These are phyloP conservation scores for Eutrigla gurnardus DNA, from an alignment of 2,797 vertebrate genomes.

Conservation along the genomic window DNA sequence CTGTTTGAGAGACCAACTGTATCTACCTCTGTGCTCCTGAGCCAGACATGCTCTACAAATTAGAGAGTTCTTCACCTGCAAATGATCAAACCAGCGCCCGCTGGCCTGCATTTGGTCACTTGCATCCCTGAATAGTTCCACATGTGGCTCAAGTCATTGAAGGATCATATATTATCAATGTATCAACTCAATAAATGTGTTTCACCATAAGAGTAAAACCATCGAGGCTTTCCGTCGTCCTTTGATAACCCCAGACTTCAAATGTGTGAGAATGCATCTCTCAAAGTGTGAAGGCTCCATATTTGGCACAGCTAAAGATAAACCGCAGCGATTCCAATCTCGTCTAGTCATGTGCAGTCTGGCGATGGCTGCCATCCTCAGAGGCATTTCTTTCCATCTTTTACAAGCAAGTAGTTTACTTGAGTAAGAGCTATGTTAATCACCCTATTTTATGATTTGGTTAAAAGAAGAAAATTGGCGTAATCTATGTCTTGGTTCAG, in stretches of 20 bases:
- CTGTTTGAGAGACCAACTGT: not conserved
- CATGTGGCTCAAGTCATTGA: not conserved
- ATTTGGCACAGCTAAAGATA: slow-evolving; percentile 46
- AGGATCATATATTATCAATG: not conserved
- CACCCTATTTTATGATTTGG: slow-evolving; percentile 2
- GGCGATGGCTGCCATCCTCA: slow-evolving; percentile 6
- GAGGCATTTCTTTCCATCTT: not conserved
- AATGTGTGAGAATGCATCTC: slow-evolving; percentile 12
- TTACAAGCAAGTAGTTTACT: not conserved
- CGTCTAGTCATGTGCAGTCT: slow-evolving; percentile 38
- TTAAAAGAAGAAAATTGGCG: not conserved
- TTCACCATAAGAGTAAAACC: not conserved
- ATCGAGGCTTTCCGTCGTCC: not conserved
- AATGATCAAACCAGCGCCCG: not conserved
- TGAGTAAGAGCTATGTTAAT: not conserved
- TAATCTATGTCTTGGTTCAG: not conserved
- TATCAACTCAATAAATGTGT: no score
- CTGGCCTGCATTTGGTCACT: not conserved
- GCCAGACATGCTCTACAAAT: not conserved
- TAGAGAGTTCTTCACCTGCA: not conserved
- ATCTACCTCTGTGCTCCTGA: slow-evolving; percentile 8
- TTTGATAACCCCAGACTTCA: slow-evolving; percentile 3
- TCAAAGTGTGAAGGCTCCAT: slow-evolving; percentile 22
- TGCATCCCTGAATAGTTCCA: not conserved
- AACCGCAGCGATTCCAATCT: slow-evolving; percentile 27